Evolutionary conservation across 2,888 invertebrate genomes (phyloP).

Genomic region (Metellina segmentata): DNA sequence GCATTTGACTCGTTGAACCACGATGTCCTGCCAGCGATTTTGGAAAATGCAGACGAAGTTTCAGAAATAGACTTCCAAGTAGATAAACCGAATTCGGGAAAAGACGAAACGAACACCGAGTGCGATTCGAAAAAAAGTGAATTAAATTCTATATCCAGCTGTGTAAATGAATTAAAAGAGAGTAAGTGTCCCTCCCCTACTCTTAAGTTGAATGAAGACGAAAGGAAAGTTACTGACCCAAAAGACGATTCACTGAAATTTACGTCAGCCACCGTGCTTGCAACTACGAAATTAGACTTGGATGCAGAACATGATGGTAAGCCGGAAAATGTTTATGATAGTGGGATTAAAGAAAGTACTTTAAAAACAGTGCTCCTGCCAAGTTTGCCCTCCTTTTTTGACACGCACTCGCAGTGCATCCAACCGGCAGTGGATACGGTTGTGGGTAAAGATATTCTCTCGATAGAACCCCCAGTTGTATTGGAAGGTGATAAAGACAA

Average conservation of each 20-base stretch:
- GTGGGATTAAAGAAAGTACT: constrained; percentile 17
- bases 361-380: constrained; percentile 58
- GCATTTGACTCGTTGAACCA: constrained; percentile 52
- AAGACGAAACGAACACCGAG: not conserved
- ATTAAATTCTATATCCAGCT: not conserved
- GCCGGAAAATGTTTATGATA: constrained; percentile 66
- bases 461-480: not conserved
- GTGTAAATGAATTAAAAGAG: constrained; percentile 10
- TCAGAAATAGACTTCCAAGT: constrained; percentile 18
- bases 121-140: constrained; percentile 7
- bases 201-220: not conserved
- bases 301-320: constrained; percentile 27
- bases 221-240: constrained; percentile 14
- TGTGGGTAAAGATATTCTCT: not conserved
- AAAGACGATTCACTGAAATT: constrained; percentile 13
- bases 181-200: not conserved
- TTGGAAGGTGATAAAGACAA: constrained; percentile 17
- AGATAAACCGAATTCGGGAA: not conserved
- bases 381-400: constrained; percentile 67
- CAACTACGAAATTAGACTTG: constrained; percentile 39
- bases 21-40: constrained; percentile 62
- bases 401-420: not conserved
- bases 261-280: constrained; percentile 49
- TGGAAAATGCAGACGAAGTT: constrained; percentile 43
- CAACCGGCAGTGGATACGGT: not conserved